Evolutionary conservation across 2,113 vertebrate genomes (phyloP).

Genomic region (Glaucidium brasilianum): DNA sequence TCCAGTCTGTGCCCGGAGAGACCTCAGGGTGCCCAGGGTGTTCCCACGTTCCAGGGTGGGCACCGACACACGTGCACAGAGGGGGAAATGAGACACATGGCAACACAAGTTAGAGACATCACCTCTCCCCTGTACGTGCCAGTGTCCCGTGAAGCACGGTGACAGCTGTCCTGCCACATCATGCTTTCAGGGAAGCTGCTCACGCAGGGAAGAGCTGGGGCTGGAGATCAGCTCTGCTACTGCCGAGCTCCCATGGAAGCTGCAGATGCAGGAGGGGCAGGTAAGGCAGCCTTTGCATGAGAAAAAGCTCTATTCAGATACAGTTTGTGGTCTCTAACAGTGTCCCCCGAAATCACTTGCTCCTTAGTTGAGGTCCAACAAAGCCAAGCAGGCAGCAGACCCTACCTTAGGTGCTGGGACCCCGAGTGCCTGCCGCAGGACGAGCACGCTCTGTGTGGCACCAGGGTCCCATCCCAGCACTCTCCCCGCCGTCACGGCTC

Average conservation of each 20-base stretch:
- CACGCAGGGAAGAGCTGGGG: fast-evolving
- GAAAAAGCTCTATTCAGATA: background rate
- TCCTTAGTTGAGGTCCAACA: background rate
- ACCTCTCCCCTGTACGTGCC: fast-evolving
- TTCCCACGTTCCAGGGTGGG: fast-evolving
- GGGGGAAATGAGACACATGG: fast-evolving
- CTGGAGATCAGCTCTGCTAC: background rate
- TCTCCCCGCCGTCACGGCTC: fast-evolving
- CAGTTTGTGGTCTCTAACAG: fast-evolving
- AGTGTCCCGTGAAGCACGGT: background rate
- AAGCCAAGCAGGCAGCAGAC: background rate
- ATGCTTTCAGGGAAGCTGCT: background rate
- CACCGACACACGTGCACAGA: fast-evolving
- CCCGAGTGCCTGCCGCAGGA: background rate
- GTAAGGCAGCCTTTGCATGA: fast-evolving
- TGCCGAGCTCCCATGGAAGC: fast-evolving
- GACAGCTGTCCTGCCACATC: background rate
- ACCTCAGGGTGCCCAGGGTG: fast-evolving
- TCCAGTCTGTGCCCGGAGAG: background rate
- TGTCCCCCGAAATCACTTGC: background rate
- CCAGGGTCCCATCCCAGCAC: background rate
- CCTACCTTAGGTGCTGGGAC: background rate
- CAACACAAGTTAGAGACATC: background rate
- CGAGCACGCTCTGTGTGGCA: fast-evolving
- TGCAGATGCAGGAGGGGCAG: background rate